These are phyloP conservation scores for Neomonachus schauinslandi DNA, from an alignment of 2,113 vertebrate species.

Conservation along the genomic window DNA sequence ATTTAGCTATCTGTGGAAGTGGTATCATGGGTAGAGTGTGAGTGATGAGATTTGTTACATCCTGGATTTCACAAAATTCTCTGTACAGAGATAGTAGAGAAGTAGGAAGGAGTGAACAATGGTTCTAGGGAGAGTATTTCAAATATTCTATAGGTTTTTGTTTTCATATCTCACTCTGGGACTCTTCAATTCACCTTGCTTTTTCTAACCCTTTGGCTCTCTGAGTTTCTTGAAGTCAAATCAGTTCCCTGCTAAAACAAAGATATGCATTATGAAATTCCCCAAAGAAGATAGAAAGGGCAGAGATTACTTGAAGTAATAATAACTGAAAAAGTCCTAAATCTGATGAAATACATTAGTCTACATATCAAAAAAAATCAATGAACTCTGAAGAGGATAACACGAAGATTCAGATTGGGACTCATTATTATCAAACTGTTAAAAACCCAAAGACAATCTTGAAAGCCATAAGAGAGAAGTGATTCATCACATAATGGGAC, in stretches of 20 bases:
- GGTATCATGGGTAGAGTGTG: not conserved
- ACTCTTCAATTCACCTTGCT: not conserved
- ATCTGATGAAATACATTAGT: not conserved
- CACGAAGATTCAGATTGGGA: not conserved
- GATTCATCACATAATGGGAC: not conserved
- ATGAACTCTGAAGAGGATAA: not conserved
- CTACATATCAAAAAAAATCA: not conserved
- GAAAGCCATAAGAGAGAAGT: not conserved
- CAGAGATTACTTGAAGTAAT: not conserved
- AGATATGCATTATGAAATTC: not conserved
- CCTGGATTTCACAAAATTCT: not conserved
- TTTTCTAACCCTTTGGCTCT: not conserved
- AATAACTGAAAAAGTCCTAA: not conserved
- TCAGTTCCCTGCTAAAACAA: not conserved
- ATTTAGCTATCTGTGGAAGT: not conserved
- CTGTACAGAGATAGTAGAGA: not conserved
- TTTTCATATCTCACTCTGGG: not conserved
- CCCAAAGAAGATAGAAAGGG: not conserved
- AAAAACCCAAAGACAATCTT: not conserved
- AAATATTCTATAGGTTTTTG: not conserved
- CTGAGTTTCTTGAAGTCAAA: not conserved
- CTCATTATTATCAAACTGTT: not conserved
- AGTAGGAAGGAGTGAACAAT: not conserved
- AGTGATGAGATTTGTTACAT: not conserved
- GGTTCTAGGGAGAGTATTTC: not conserved